Base-by-base conservation (phyloP, 2,888 invertebrate genomes). In the Yponomeuta malinellus region DNA sequence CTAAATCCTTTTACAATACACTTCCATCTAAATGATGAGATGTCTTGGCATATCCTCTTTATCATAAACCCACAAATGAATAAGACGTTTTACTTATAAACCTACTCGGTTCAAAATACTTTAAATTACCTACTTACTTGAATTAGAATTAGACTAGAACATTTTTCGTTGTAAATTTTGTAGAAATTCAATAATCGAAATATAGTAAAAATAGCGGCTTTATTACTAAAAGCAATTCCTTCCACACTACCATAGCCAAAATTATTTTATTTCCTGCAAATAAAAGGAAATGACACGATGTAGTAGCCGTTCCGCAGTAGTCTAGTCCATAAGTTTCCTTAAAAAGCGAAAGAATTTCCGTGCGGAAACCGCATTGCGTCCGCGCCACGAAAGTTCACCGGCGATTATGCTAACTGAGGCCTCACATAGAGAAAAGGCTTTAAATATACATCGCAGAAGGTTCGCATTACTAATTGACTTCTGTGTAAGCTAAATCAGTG, bases 361-460 rank as follows among this genome's bases (percentile, higher is more conserved):
- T 31, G 67, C 37, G 52, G 31, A 48, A 68, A 48, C 68, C 68
- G 68, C 68, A 68, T 52, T 68, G 52, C 31, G 52, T 52, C 52
- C 52, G 23, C 23, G 37, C 48, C 48, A 43, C 31, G 6, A 65
- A 5, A 52, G 68, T 68, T 31, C 23, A 23, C 48, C 2, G 68
- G 31, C 68, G 31, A 68, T 52, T 31, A 68, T 3, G 52, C 29
- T 48, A 68, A 68, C 52, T 10, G 15, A 33, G 9, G 33, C 65
- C 33, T 31, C 6, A 29, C 29, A 52, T 15, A 15, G 52, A 15
- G 31, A 67, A 43, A 67, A 67, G 43, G 67, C 37, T 67, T 9
- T 10, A 43, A 67, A 37, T 65, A 59, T 15, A 15, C 12, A 59
- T 15, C 29, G 6, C 3, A 65, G 29, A 65, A 65, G 33, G 10